Evolutionary conservation across 2,888 invertebrate species (phyloP), one percentile per base, ranked within the genome.

Genomic region (Hesperia comma): DNA sequence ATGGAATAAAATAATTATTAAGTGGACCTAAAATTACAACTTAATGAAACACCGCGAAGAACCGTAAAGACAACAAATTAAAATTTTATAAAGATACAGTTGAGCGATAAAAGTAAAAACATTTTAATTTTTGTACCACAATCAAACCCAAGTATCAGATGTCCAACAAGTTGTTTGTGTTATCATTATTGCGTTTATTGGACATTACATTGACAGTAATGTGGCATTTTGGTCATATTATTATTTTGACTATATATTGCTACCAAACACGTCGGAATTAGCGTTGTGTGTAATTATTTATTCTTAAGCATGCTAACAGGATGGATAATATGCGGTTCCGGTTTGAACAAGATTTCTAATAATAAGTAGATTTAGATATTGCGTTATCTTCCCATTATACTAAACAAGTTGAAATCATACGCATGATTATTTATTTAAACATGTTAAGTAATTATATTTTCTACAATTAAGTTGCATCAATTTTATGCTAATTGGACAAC

Each of bases 151-250:
- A 76, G 80, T 88, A 85, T 87, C 86, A 77, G 74, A 86, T 88
- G 78, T 81, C 85, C 72, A 79, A 82, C 82, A 81, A 84, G 79
- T 79, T 81, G 80, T 84, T 79, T 75, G 77, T 79, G 78, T 78
- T 85, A 83, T 83, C 79, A 80, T 80, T 83, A 83, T 79, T 80
- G 80, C 79, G 80, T 76, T 80, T 74, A 77, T 73, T 74, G 74
- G 79, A 81, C 78, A 77, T 81, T 81, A 78, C 79, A 83, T 83
- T 79, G 85, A 81, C 82, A 85, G 78, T 83, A 81, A 82, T 82
- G 78, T 79, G 79, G 78, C 79, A 79, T 81, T 84, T 79, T 26
- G 60, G 60, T 66, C 60, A 66, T 55, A 55, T 61, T 53, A 66
- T 66, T 61, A 66, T 46, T 58, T 46, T 40, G 49, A 37, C 21